Conservation (phyloP, 2,113 vertebrate genomes). For the Notiomystis cincta region DNA sequence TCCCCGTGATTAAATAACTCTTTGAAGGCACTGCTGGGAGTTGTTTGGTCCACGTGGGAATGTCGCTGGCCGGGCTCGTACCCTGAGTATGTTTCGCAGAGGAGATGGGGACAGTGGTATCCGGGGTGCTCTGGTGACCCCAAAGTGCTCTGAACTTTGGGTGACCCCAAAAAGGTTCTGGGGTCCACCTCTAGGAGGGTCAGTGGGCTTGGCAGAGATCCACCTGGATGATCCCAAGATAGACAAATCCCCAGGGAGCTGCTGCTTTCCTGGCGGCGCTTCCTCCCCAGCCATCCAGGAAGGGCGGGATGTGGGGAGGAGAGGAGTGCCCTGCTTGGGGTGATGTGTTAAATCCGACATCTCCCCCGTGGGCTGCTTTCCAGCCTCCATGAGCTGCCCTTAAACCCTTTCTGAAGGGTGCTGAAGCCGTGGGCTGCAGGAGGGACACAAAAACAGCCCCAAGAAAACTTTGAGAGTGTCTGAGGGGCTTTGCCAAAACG, state of each 20-base stretch:
- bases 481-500: background rate
- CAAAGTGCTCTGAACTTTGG: background rate
- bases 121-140: background rate
- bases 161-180: background rate
- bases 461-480: background rate
- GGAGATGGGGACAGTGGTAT: background rate
- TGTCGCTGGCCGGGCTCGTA: fast-evolving
- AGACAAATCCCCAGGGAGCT: background rate
- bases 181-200: background rate
- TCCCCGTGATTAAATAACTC: background rate
- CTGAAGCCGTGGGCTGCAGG: background rate
- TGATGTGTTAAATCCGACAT: background rate
- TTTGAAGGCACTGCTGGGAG: background rate
- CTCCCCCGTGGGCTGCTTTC: fast-evolving
- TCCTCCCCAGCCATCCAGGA: background rate
- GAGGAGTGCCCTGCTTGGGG: background rate
- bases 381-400: background rate
- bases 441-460: background rate
- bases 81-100: background rate
- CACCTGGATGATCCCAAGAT: background rate
- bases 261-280: background rate
- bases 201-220: background rate
- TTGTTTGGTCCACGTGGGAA: background rate
- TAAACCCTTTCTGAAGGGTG: fast-evolving
- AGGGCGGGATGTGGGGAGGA: background rate